A percentile compares a stretch with the other conserved stretches of the same genome.
phyloP scores from a whole-genome alignment of 1,140 invertebrate species.

The Drosophila gunungcola region DNA sequence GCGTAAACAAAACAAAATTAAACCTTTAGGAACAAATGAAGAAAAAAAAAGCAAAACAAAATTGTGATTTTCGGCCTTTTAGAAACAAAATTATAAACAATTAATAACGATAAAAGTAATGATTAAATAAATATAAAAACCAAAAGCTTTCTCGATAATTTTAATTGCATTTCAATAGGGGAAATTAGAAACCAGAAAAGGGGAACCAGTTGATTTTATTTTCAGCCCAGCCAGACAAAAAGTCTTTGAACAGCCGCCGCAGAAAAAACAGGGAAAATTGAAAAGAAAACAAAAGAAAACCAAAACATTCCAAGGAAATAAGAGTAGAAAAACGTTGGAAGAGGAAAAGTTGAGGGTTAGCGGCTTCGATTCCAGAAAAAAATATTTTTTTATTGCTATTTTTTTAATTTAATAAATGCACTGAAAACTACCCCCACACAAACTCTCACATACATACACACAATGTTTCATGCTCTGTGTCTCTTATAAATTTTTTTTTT shows the following conservation, averaged over 20 bases:
- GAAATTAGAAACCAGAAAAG: constrained; percentile 1
- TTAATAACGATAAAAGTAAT: constrained; percentile 45
- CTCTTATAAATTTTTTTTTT: constrained; percentile 56
- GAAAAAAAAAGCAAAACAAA: constrained; percentile 81
- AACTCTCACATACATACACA: constrained; percentile 25
- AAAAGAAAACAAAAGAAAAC: constrained; percentile 19
- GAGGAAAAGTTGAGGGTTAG: not conserved
- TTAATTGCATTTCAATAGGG: constrained; percentile 52
- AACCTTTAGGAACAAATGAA: constrained; percentile 79
- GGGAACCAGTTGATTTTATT: constrained; percentile 26
- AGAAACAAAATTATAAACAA: constrained; percentile 81
- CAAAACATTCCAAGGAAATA: constrained; percentile 67
- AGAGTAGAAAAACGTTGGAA: constrained; percentile 16
- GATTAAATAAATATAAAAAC: constrained; percentile 50
- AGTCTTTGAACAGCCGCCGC: constrained; percentile 34
- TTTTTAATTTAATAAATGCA: constrained; percentile 55
- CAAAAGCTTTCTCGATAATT: constrained; percentile 59
- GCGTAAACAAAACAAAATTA: constrained; percentile 64
- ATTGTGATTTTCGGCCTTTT: constrained; percentile 85
- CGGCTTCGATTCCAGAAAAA: constrained; percentile 23
- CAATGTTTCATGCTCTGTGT: constrained; percentile 70
- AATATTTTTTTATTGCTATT: constrained; percentile 27
- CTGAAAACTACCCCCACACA: constrained; percentile 40
- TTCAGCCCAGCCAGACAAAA: constrained; percentile 30
- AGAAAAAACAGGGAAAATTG: constrained; percentile 33